Evolutionary conservation across 1,140 invertebrate species (phyloP).

Genomic region (Lucilia cuprina): DNA sequence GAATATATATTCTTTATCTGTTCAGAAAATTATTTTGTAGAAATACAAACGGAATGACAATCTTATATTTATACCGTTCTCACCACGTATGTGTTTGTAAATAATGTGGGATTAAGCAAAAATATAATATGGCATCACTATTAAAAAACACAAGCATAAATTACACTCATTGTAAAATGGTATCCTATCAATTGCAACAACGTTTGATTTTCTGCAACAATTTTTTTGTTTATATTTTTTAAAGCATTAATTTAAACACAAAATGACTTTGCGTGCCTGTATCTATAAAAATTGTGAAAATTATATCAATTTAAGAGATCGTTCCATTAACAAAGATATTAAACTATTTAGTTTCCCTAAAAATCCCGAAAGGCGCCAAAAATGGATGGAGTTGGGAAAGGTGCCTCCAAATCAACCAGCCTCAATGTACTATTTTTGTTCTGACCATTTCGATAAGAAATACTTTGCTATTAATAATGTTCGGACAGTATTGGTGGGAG

Average conservation of each 20-base stretch:
- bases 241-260: background rate
- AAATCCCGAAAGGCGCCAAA: constrained; percentile 41
- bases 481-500: constrained; percentile 46
- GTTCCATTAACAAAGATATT: constrained; percentile 14
- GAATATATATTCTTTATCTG: no score
- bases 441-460: constrained; percentile 52
- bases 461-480: constrained; percentile 45
- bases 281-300: constrained; percentile 51
- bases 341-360: constrained; percentile 54
- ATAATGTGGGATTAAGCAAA: no score
- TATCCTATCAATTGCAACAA: no score
- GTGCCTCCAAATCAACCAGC: constrained; percentile 44
- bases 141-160: no score
- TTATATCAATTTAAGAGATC: constrained; percentile 38
- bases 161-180: no score
- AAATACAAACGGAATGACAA: no score
- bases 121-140: no score
- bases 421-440: constrained; percentile 47
- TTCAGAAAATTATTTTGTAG: no score
- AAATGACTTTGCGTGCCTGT: constrained; percentile 43
- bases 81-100: no score
- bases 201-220: background rate
- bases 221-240: background rate
- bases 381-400: constrained; percentile 46
- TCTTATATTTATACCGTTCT: no score